phyloP scores from a whole-genome alignment of 2,888 invertebrate species.

The Drosophila kuntzei region DNA sequence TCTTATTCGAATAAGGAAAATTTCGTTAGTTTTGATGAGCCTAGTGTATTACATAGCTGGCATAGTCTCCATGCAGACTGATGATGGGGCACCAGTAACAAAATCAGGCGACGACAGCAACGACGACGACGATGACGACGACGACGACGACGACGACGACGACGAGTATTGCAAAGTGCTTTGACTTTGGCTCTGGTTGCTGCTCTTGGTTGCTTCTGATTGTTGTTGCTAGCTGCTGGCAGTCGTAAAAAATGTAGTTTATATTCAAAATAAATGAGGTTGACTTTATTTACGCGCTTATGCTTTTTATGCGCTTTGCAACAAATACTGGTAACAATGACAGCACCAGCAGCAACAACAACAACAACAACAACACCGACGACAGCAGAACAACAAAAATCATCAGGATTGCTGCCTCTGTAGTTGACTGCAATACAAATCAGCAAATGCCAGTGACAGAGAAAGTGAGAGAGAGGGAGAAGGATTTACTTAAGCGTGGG shows the following conservation, averaged over 20 bases:
- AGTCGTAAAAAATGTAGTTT: constrained; percentile 80
- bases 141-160: constrained; percentile 21
- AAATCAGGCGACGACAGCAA: constrained; percentile 31
- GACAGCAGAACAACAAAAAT: constrained; percentile 37
- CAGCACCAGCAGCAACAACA: constrained; percentile 19
- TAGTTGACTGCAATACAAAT: constrained; percentile 61
- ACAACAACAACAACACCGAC: constrained; percentile 20
- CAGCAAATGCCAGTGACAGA: constrained; percentile 56
- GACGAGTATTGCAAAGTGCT: constrained; percentile 67
- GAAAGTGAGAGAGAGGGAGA: constrained; percentile 7
- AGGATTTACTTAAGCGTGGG: background rate
- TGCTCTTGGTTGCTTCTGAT: constrained; percentile 25
- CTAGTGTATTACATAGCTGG: constrained; percentile 36
- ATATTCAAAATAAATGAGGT: constrained; percentile 81
- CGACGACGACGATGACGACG: constrained; percentile 28
- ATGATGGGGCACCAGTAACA: constrained; percentile 18
- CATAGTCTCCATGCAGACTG: constrained; percentile 23
- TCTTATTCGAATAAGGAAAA: background rate
- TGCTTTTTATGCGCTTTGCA: constrained; percentile 81
- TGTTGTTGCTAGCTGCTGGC: constrained; percentile 57
- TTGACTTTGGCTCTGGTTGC: constrained; percentile 58
- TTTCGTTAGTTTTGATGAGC: constrained; percentile 11
- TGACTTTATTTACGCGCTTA: constrained; percentile 81
- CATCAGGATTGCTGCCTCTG: constrained; percentile 47
- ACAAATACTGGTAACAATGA: constrained; percentile 53